Percentiles rank a stretch among this genome's conserved stretches.
Conservation (phyloP, 1,140 invertebrate genomes). For the Chlorops oryzae region DNA sequence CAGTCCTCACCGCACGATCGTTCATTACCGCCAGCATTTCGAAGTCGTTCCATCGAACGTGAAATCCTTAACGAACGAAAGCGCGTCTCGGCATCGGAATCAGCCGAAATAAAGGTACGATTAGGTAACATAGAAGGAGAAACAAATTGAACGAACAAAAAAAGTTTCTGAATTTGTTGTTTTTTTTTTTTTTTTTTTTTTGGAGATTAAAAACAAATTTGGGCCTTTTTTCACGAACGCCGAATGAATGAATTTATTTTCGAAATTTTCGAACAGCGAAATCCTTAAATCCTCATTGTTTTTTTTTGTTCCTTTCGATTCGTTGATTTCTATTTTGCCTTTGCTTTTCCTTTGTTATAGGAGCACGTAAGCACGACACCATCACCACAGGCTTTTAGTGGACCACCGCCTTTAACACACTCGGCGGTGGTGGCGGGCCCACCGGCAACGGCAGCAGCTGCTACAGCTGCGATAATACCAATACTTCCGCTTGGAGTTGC, state of each 20-base stretch:
- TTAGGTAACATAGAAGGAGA: too few relatives aligned
- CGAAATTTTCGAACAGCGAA: slow-evolving; percentile 1
- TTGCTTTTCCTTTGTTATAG: slow-evolving; percentile 15
- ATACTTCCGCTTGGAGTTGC: slow-evolving; percentile 47
- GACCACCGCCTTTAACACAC: slow-evolving; percentile 26
- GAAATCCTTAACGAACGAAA: slow-evolving; percentile 42
- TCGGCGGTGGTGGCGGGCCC: slow-evolving; percentile 44
- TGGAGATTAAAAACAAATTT: slow-evolving; percentile 3
- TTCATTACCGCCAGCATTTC: slow-evolving; percentile 39
- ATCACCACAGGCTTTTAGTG: slow-evolving; percentile 41
- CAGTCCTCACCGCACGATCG: slow-evolving; percentile 38
- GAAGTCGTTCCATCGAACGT: slow-evolving; percentile 42
- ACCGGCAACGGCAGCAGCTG: slow-evolving; percentile 47
- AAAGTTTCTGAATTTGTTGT: too few relatives aligned
- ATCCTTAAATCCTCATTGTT: slow-evolving; percentile 10
- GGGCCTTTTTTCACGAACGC: not conserved
- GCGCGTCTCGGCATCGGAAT: slow-evolving; percentile 33
- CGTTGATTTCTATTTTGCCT: not conserved
- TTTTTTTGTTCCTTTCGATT: slow-evolving; percentile 7
- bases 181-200: too few relatives aligned
- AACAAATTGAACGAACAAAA: too few relatives aligned
- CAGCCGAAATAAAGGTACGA: slow-evolving; percentile 42
- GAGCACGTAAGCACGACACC: slow-evolving; percentile 42
- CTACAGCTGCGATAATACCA: slow-evolving; percentile 47
- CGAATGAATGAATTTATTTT: not conserved